A percentile compares a stretch with the other conserved stretches of the same genome.
phyloP scores from a whole-genome alignment of 2,888 invertebrate species.

The Mantis religiosa region DNA sequence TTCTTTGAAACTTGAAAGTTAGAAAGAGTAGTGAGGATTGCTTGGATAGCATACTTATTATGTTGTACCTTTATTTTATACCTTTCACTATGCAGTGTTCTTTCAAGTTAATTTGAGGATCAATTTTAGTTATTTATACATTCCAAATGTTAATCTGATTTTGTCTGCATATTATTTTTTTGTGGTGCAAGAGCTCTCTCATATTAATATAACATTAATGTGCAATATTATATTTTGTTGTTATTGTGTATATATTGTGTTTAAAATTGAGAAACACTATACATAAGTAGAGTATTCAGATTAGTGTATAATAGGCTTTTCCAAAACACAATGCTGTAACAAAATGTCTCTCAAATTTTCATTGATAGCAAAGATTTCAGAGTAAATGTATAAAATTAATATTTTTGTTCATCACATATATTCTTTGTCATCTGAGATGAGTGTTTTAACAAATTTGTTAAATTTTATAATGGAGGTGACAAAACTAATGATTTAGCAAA shows the following conservation, averaged over 20 bases:
- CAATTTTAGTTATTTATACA: no score
- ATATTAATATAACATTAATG: neutral
- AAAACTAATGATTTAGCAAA: neutral
- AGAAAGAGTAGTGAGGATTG: no score
- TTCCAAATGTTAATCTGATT: no score
- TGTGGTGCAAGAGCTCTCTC: neutral
- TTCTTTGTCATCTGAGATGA: neutral
- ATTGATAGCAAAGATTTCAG: neutral
- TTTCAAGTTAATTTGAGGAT: no score
- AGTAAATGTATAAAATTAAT: neutral
- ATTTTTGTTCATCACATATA: neutral
- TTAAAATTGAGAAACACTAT: neutral
- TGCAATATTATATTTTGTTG: neutral
- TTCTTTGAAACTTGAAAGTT: no score
- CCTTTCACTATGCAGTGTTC: no score
- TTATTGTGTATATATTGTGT: neutral
- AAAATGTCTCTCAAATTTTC: neutral
- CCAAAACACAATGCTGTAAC: neutral
- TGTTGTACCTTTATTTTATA: no score
- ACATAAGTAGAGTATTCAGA: neutral
- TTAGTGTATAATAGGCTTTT: neutral
- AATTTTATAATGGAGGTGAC: neutral
- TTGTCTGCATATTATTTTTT: no score
- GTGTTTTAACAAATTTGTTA: neutral
- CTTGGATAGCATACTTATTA: no score